phyloP scores from a whole-genome alignment of 1,140 invertebrate genomes.

The Drosophila gunungcola region DNA sequence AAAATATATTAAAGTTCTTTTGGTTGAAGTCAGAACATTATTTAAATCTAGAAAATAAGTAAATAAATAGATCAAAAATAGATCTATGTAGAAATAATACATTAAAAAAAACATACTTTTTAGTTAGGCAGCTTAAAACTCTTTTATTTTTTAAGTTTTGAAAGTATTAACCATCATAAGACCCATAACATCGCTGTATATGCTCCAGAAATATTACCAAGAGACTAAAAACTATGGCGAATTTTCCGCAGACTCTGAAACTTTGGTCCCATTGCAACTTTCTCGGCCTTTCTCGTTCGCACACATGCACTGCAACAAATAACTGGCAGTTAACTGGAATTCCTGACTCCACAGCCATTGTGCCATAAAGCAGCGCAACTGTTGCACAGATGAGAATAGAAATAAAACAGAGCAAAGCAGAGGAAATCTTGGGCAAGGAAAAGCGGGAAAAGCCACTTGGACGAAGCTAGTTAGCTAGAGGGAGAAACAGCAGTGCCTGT shows the following conservation, averaged over 20 bases:
- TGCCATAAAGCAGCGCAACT: slow-evolving; percentile 60
- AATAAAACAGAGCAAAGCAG: not conserved
- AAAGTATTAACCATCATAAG: not conserved
- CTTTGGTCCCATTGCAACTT: slow-evolving; percentile 6
- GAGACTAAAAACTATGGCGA: not conserved
- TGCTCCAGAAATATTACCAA: not conserved
- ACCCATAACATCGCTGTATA: not conserved
- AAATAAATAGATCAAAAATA: no score
- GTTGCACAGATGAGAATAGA: slow-evolving; percentile 35
- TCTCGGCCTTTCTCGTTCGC: not conserved
- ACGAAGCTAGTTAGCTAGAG: slow-evolving; percentile 27
- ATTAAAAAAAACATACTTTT: no score
- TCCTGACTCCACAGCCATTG: slow-evolving; percentile 20
- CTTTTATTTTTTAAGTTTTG: no score
- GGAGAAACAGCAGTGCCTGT: slow-evolving; percentile 48
- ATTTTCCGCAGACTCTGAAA: not conserved
- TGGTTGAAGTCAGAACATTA: no score
- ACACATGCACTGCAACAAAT: slow-evolving; percentile 26
- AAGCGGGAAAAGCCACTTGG: slow-evolving; percentile 14
- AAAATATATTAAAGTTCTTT: not conserved
- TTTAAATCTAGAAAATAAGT: no score
- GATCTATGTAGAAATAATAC: no score
- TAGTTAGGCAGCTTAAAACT: no score
- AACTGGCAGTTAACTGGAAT: slow-evolving; percentile 54
- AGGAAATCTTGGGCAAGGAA: not conserved